Evolutionary conservation across 1,140 invertebrate species (phyloP).

Genomic region (Aphelenchoides fujianensis): DNA sequence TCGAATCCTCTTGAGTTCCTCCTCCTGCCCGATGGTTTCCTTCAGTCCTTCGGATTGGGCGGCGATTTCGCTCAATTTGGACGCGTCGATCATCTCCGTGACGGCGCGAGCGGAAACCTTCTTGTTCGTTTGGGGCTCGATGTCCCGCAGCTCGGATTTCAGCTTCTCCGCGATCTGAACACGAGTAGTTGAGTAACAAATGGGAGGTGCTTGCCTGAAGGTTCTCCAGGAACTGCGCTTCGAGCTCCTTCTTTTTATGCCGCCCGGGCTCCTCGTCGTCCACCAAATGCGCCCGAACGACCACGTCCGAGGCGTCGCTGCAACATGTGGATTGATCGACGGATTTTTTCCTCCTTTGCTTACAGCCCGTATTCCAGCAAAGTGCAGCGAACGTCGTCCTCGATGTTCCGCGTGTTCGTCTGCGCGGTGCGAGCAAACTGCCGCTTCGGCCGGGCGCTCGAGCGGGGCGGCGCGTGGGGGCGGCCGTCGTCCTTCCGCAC

Average conservation of each 20-base stretch:
- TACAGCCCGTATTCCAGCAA: conserved; percentile 67
- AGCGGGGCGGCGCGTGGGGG: conserved; percentile 2
- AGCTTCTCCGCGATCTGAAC: conserved; percentile 28
- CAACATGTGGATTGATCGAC: conserved; percentile 16
- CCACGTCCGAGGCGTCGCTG: conserved; percentile 25
- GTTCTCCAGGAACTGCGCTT: conserved; percentile 34
- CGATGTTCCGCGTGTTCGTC: conserved; percentile 63
- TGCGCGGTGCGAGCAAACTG: conserved; percentile 18
- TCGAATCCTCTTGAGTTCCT: neutral
- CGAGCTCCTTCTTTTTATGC: conserved; percentile 21
- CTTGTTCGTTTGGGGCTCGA: conserved; percentile 31
- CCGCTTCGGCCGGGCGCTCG: conserved; percentile 22
- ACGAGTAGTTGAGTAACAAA: neutral
- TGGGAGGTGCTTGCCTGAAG: conserved; percentile 31
- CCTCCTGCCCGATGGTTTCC: neutral
- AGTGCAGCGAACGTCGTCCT: conserved; percentile 65
- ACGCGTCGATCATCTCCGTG: conserved; percentile 24
- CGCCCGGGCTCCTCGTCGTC: conserved; percentile 29
- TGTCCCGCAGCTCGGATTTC: conserved; percentile 29
- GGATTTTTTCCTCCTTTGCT: no score
- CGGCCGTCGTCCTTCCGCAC: conserved; percentile 20
- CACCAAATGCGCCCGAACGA: conserved; percentile 20
- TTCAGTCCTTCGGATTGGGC: neutral
- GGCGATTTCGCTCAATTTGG: conserved; percentile 33
- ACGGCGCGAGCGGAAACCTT: conserved; percentile 21